phyloP scores from a whole-genome alignment of 2,113 vertebrate genomes.

The Brachyistius frenatus region DNA sequence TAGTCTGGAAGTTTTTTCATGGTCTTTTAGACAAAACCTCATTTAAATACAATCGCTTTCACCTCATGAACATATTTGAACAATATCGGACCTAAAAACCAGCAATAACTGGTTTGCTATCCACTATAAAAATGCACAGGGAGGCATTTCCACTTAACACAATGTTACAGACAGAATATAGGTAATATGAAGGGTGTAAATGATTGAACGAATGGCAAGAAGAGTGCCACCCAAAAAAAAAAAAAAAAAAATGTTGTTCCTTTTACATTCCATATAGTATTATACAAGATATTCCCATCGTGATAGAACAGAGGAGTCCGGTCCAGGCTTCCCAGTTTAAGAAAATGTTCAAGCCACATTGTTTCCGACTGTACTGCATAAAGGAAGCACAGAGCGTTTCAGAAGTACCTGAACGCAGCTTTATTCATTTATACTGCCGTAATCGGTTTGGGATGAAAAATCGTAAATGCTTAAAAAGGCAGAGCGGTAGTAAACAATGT shows the following conservation, averaged over 20 bases:
- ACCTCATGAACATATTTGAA: no score
- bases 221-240: constrained; percentile 1
- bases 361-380: background rate
- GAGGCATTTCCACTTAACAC: background rate
- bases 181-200: no score
- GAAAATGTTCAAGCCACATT: background rate
- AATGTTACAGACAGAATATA: background rate
- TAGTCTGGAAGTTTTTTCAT: no score
- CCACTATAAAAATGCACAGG: no score
- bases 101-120: background rate
- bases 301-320: background rate
- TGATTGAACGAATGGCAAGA: background rate
- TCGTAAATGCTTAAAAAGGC: background rate
- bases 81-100: no score
- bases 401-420: background rate
- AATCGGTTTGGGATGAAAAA: background rate
- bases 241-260: no score
- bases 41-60: no score
- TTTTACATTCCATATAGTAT: background rate
- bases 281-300: background rate
- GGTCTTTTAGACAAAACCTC: no score
- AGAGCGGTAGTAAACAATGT: constrained; percentile 11
- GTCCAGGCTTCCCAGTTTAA: background rate
- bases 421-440: constrained; percentile 4
- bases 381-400: background rate